Evolutionary conservation across 2,888 invertebrate genomes (phyloP), one percentile per base, ranked within the genome.

Genomic region (Latrodectus elegans): DNA sequence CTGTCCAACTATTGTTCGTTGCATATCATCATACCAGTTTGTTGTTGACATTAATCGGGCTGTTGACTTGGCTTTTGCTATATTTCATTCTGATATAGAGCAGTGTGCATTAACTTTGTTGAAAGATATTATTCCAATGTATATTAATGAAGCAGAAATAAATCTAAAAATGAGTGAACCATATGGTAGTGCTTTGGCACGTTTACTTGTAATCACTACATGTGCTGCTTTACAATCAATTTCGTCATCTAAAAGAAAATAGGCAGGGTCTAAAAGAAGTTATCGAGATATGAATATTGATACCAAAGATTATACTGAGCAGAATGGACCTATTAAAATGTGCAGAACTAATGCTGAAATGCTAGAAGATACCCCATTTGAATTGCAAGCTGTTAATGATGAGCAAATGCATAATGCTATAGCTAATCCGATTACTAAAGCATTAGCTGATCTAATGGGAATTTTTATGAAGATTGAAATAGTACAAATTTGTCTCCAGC

Each of bases 61-160:
- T 22, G 95, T 97, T 75, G 97, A 97, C 91, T 94, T 98, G 90
- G 95, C 96, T 0, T 95, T 97, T 91, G 96, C 97, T 0, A 94
- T 97, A 91, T 96, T 97, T 91, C 97, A 98, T 93, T 94, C 98
- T 89, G 96, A 98, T 91, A 96, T 98, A 90, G 96, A 96, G 91
- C 95, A 95, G 89, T 96, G 96, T 91, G 96, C 97, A 3, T 94
- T 95, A 90, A 95, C 97, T 81, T 91, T 93, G 14, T 89, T 93
- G 22, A 90, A 91, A 8, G 91, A 92, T 89, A 92, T 92, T n/a
- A 80, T 93, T 8, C 92, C 93, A 2, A 90, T 90, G 26, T 91
- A 92, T 53, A 90, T 93, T 17, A 6, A 38, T 0, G 91, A 92
- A 88, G 90, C 91, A 77, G 90, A 91, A 79, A 85, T 88, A 51